Base-by-base conservation (phyloP, 1,140 invertebrate genomes). In the Megalonaias nervosa region DNA sequence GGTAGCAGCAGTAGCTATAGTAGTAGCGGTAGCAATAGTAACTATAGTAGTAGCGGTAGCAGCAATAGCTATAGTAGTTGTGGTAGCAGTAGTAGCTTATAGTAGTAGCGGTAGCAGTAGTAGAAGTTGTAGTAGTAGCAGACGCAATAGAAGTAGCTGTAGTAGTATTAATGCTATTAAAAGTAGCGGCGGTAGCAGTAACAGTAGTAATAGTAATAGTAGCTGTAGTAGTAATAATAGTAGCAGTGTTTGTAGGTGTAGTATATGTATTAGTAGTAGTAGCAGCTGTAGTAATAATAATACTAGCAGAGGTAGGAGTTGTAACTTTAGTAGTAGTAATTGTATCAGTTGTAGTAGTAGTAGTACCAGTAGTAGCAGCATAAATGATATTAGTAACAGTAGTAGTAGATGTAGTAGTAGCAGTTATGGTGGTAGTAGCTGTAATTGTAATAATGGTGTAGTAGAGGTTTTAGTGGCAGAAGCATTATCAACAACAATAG, bases 331-430 rank as follows among this genome's bases (percentile, higher is more conserved):
- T 60, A 14, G n/a, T 15, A 6, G 73, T 67, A 19, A 67, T 75
- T 21, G 73, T 26, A 48, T 65, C 17, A 15, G 14, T 68, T 1
- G 5, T 21, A 11, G 57, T 23, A n/a, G 4, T 38, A 15, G 26
- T 68, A 23, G 73, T 68, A 68, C 57, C 17, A n/a, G 73, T 48
- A 38, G 19, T 5, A 31, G 57, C 67, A 19, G 31, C 14, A 6
- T 56, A n/a, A 14, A 38, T 23, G 31, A 56, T 68, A 38, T 1
- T 68, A 19, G 23, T 56, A 21, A 57, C 59, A 48, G 6, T 59
- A 26, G 69, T 19, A 19, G 69, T 58, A 48, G 57, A 58, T 38
- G 57, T 66, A 31, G 65, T 67, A 13, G 72, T 13, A 26, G 72
- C 5, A 17, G 48, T 66, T 62, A 15, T 21, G 15, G 16, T 65